Conservation (phyloP, 2,888 invertebrate species). For the Drosophila maculinotata region DNA sequence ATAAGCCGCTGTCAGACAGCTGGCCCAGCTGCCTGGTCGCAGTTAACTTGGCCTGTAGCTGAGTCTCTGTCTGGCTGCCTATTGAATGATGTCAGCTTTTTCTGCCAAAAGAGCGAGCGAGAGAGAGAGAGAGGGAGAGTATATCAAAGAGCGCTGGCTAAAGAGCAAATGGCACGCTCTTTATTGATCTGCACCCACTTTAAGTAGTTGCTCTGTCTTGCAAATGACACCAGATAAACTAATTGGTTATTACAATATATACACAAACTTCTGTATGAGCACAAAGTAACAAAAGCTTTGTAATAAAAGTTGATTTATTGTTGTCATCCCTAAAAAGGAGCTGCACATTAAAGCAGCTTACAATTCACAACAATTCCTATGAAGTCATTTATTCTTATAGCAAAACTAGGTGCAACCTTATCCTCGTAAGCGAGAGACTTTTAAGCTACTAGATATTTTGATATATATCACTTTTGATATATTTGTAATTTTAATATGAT, state of each 20-base stretch:
- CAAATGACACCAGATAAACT: constrained; percentile 48
- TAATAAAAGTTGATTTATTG: constrained; percentile 68
- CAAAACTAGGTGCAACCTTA: constrained; percentile 11
- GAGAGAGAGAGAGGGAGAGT: constrained; percentile 6
- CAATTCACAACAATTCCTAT: constrained; percentile 32
- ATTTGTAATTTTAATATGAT: too few relatives aligned
- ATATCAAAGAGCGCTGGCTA: constrained; percentile 17
- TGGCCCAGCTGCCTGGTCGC: too few relatives aligned
- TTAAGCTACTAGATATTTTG: background rate
- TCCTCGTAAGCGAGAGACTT: constrained; percentile 1
- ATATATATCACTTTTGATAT: too few relatives aligned
- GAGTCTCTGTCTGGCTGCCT: constrained; percentile 39
- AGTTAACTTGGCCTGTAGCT: constrained; percentile 50
- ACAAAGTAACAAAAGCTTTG: constrained; percentile 46
- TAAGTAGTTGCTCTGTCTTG: constrained; percentile 30
- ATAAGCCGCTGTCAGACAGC: constrained; percentile 74
- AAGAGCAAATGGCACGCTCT: constrained; percentile 24
- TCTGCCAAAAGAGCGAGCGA: background rate
- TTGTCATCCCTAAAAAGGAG: constrained; percentile 62
- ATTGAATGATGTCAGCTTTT: constrained; percentile 79
- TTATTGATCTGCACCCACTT: constrained; percentile 55
- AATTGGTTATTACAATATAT: constrained; percentile 50
- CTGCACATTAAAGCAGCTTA: constrained; percentile 32
- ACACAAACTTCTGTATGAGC: constrained; percentile 8
- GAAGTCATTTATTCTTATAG: constrained; percentile 43